phyloP scores from a whole-genome alignment of 2,888 invertebrate genomes.

The Rhamnusium bicolor region DNA sequence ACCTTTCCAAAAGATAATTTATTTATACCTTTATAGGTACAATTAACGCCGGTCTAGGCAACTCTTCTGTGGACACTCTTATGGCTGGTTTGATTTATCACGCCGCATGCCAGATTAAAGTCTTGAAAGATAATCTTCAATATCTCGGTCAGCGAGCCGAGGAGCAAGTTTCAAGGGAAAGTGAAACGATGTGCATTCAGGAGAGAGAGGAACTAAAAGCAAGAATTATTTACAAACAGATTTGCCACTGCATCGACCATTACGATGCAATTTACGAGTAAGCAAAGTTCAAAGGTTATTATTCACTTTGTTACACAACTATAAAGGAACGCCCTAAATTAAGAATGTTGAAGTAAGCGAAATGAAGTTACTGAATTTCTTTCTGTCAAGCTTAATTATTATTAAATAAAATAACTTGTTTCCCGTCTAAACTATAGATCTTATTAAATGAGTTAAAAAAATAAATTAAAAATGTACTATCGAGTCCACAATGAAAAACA shows the following conservation, averaged over 20 bases:
- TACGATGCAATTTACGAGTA: constrained; percentile 62
- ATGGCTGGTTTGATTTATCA: constrained; percentile 72
- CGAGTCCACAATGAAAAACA: no score
- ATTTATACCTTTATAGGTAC: constrained; percentile 58
- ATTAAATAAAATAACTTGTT: no score
- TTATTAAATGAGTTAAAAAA: no score
- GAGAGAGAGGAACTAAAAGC: constrained; percentile 31
- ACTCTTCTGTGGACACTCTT: constrained; percentile 72
- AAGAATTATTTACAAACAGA: constrained; percentile 40
- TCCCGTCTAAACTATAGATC: no score
- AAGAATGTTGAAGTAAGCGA: not conserved
- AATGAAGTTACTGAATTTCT: not conserved
- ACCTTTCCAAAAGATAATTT: not conserved
- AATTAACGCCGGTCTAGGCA: constrained; percentile 70
- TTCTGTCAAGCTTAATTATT: not conserved
- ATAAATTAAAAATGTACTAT: no score
- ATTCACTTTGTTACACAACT: not conserved
- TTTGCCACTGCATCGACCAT: constrained; percentile 58
- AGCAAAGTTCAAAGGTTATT: constrained; percentile 31
- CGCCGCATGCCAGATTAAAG: constrained; percentile 71
- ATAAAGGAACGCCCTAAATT: no score
- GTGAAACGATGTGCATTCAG: not conserved
- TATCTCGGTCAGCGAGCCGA: constrained; percentile 38
- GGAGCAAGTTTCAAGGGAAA: constrained; percentile 9
- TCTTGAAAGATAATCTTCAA: constrained; percentile 69